Evolutionary conservation across 2,888 invertebrate genomes (phyloP).

Genomic region (Acanthopleura granulata): DNA sequence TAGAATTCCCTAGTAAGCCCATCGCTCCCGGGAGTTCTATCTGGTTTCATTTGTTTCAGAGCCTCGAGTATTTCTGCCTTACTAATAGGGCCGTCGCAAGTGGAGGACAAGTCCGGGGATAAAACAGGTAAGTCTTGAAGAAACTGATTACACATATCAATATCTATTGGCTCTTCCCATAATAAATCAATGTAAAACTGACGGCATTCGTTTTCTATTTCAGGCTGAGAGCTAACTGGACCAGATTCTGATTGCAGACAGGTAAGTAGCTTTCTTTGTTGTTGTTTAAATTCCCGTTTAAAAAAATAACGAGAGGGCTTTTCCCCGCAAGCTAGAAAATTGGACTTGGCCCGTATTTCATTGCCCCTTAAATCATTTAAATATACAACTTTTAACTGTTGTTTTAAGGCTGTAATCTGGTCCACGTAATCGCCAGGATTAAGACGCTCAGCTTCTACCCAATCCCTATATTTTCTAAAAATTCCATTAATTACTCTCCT

Average conservation of each 20-base stretch:
- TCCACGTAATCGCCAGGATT: background rate
- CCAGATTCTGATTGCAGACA: background rate
- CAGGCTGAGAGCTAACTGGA: background rate
- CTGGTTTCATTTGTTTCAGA: constrained; percentile 8
- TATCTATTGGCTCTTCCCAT: background rate
- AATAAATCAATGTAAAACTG: constrained; percentile 6
- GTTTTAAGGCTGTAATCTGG: background rate
- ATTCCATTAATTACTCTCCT: background rate
- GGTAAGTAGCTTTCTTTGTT: background rate
- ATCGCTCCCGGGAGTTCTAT: constrained; percentile 25
- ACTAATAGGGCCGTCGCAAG: constrained; percentile 15
- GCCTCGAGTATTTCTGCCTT: background rate
- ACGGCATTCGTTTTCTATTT: background rate
- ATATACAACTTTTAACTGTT: background rate
- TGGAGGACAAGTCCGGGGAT: background rate
- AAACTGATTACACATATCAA: background rate
- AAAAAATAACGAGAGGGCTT: background rate
- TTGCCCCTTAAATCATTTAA: background rate
- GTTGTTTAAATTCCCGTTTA: background rate
- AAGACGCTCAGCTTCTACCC: background rate
- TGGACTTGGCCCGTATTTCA: background rate
- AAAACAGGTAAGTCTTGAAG: background rate
- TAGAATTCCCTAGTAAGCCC: constrained; percentile 24
- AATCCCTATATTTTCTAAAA: background rate
- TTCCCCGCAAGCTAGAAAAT: background rate